These are phyloP conservation scores for Agapornis canus DNA, from an alignment of 2,797 vertebrate genomes.

Conservation along the genomic window DNA sequence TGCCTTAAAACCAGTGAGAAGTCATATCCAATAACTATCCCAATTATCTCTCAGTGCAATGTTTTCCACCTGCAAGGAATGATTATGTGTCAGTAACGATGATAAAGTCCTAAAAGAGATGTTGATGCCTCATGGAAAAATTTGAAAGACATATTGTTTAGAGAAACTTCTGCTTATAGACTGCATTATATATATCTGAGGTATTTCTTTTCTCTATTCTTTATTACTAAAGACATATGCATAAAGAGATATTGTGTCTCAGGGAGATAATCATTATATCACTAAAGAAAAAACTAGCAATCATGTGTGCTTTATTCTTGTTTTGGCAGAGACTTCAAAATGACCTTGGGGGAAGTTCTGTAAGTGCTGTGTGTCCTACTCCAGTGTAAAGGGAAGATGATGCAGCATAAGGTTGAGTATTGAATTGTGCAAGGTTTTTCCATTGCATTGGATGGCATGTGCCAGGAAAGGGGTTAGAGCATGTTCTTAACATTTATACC, in stretches of 20 bases:
- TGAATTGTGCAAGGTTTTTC: background rate
- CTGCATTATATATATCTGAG: conserved; percentile 26
- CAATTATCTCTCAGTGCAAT: conserved; percentile 72
- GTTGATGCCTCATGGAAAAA: conserved; percentile 58
- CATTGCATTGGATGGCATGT: background rate
- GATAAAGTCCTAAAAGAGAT: conserved; percentile 70
- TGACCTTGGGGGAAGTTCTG: conserved; percentile 42
- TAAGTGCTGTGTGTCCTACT: background rate
- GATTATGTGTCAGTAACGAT: conserved; percentile 69
- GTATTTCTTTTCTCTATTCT: conserved; percentile 46
- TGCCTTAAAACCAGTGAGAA: conserved; percentile 67
- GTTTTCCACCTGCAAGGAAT: conserved; percentile 74
- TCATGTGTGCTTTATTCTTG: conserved; percentile 8
- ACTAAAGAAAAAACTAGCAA: conserved; percentile 29
- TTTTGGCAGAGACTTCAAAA: conserved; percentile 16
- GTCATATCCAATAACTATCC: conserved; percentile 74
- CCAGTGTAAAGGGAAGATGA: background rate
- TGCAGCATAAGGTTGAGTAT: background rate
- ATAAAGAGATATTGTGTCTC: conserved; percentile 25
- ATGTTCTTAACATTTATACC: background rate
- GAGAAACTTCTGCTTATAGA: conserved; percentile 43
- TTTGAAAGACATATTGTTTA: conserved; percentile 55
- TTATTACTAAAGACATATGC: conserved; percentile 64
- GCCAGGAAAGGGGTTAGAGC: background rate
- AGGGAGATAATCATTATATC: conserved; percentile 39